phyloP scores from a whole-genome alignment of 2,797 vertebrate genomes.

The Monodelphis domestica region DNA sequence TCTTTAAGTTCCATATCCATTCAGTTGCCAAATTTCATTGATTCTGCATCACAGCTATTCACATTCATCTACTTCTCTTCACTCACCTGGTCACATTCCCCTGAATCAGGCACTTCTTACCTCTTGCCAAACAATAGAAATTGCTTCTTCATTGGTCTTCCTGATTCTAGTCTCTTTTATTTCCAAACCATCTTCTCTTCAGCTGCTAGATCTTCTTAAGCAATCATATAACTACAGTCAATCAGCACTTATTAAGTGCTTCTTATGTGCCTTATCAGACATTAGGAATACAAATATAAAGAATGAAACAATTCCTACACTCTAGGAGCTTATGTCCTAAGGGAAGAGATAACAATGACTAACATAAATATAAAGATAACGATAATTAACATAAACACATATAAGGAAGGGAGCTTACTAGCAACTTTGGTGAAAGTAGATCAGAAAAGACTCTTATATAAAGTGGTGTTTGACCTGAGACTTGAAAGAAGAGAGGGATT shows the following conservation, averaged over 20 bases:
- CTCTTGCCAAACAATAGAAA: not conserved
- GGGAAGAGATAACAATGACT: not conserved
- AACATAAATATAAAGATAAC: not conserved
- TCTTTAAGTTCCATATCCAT: not conserved
- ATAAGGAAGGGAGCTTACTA: not conserved
- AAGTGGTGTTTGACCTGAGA: not conserved
- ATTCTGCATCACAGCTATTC: not conserved
- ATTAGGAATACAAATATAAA: not conserved
- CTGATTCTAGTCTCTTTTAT: not conserved
- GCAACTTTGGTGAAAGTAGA: not conserved
- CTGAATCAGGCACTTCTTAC: not conserved
- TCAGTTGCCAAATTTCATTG: not conserved
- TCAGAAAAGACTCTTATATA: not conserved
- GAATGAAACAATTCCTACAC: not conserved
- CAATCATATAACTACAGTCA: not conserved
- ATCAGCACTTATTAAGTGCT: not conserved
- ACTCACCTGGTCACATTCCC: not conserved
- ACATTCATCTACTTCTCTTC: not conserved
- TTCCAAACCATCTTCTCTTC: not conserved
- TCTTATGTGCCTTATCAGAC: not conserved
- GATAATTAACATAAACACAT: not conserved
- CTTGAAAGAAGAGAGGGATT: not conserved
- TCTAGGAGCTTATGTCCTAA: not conserved
- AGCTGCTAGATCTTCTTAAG: not conserved
- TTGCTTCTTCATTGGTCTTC: not conserved